Base-by-base conservation (phyloP, 1,140 invertebrate genomes). In the Cydia amplana region DNA sequence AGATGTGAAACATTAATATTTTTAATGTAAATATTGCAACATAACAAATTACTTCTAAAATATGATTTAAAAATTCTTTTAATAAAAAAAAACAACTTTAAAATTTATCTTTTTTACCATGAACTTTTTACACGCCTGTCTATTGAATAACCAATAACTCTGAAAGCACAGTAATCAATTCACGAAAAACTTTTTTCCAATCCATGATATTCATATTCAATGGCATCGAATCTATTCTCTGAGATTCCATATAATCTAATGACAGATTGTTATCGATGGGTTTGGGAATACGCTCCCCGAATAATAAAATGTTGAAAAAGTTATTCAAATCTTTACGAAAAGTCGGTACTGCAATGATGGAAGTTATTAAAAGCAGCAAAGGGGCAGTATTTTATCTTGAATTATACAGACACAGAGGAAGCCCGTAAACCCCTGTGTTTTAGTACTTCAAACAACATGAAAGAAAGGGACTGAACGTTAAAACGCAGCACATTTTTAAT, bases 401-500 rank as follows among this genome's bases (percentile, higher is more conserved):
- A 55, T 55, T 46, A 14, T 14, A 46, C 43, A 46, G 43, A 55
- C n/a, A 55, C n/a, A 55, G 16, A 9, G 55, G 55, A 70, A 43
- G 28, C 28, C 32, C 2, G 28, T 36, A 32, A 67, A 7, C 9
- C 25, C 64, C 25, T 32, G 60, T 23, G n/a, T 70, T 70, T 70
- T 40, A 67, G 16, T 25, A 67, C 64, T 70, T 43, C n/a, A 70
- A 70, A 70, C 65, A 40, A 70, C 16, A 40, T 40, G 18, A 70
- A 32, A 23, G 64, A n/a, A 70, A 70, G 65, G 65, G 65, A 18
- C 32, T 20, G 65, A 43, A 12, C n/a, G 65, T 70, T 70, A 40
- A 40, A 70, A 70, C 28, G 32, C 65, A 67, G 64, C 32, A 43
- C 32, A 70, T 40, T 70, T 67, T 70, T 70, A 32, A 70, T 70